Evolutionary conservation across 2,797 vertebrate species (phyloP).

Genomic region (Hippoglossus hippoglossus): DNA sequence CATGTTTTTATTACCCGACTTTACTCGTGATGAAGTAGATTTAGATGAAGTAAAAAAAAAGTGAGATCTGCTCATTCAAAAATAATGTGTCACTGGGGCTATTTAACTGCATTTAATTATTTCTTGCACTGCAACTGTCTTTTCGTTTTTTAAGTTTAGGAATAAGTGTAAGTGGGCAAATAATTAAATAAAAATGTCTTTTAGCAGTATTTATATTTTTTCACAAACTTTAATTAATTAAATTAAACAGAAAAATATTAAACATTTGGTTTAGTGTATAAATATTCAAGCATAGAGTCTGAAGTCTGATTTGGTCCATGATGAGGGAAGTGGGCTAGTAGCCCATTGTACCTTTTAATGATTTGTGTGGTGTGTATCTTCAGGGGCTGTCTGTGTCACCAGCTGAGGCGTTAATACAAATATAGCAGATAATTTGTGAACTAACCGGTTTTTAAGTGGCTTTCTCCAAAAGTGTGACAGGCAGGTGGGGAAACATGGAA

Average conservation of each 20-base stretch:
- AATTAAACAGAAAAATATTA: not conserved
- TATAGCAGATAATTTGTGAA: conserved; percentile 88
- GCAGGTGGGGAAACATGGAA: conserved; percentile 85
- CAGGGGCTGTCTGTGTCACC: conserved; percentile 83
- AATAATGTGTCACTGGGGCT: too few species aligned
- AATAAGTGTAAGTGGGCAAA: too few species aligned
- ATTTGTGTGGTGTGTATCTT: conserved; percentile 77
- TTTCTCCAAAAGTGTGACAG: conserved; percentile 85
- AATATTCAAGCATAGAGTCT: conserved; percentile 29
- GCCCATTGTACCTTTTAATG: conserved; percentile 78
- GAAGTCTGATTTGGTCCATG: conserved; percentile 35
- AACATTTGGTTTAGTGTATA: not conserved
- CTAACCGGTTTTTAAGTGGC: conserved; percentile 86
- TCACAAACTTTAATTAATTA: conserved; percentile 7
- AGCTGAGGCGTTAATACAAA: conserved; percentile 90
- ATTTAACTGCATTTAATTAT: not conserved
- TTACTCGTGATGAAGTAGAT: not conserved
- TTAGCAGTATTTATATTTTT: not conserved
- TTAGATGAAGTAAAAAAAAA: not conserved
- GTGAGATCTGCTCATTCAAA: too few species aligned
- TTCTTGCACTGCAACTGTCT: too few species aligned
- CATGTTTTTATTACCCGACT: not conserved
- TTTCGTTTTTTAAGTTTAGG: too few species aligned
- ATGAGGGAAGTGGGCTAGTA: conserved; percentile 50
- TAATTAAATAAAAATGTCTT: too few species aligned